Evolutionary conservation across 2,888 invertebrate species (phyloP), one percentile per base, ranked within the genome.

Genomic region (Crioceris asparagi): DNA sequence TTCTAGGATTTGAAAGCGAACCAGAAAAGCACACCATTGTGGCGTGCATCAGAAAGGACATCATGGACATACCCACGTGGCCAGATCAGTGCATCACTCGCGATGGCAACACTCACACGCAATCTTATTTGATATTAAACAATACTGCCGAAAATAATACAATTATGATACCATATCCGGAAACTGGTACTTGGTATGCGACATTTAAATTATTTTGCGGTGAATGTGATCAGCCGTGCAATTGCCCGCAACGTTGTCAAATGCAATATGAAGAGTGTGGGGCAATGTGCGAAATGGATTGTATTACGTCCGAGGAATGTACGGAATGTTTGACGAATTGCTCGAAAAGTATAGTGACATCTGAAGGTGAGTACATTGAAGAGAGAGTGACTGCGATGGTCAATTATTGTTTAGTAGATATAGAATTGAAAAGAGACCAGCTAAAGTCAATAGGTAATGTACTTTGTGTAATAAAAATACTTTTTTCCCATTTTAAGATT

Each of bases 181-280:
- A 87, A 52, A 75, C 80, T 18, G 91, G 91, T 0, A 66, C 66
- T 23, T 92, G 90, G 88, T 86, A 82, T 64, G 60, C 87, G 12
- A 79, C 80, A 1, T 64, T 88, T 44, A 72, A 75, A 31, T 64
- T 84, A 33, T 81, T 79, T 55, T 86, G 85, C 50, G 71, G 74
- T 18, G 59, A 65, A 10, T 63, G 63, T 39, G 7, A 6, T 11
- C 41, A 49, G 19, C 51, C 56, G 4, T 65, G 65, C 38, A 48
- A 49, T 34, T 66, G 65, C 48, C 46, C 60, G 1, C 46, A 54
- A 3, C 33, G 34, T 7, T 65, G 65, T 37, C 51, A 54, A 30
- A 35, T 50, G 31, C 37, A 43, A 11, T 57, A 53, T 31, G 44
- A 52, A 29, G 43, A 33, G 23, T 64, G 63, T 32, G 33, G 48